phyloP scores from a whole-genome alignment of 2,888 invertebrate species.

The Clitarchus hookeri region DNA sequence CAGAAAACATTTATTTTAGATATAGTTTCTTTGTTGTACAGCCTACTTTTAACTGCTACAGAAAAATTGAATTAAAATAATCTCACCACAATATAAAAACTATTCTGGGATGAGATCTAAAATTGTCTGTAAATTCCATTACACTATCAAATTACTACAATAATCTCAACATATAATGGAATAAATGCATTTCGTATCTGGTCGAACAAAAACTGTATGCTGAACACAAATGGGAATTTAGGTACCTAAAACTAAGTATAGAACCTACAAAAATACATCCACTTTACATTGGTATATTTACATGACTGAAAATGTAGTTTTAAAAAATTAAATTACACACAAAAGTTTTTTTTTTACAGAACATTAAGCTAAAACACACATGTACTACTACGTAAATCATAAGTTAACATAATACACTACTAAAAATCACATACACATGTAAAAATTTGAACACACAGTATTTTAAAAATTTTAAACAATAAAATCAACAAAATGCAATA shows the following conservation, averaged over 20 bases:
- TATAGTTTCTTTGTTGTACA: background rate
- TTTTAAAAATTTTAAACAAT: background rate
- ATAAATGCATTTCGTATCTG: background rate
- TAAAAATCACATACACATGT: background rate
- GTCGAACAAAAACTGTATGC: background rate
- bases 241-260: background rate
- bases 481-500: background rate
- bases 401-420: background rate
- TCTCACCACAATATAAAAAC: background rate
- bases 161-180: background rate
- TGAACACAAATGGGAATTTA: background rate
- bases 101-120: background rate
- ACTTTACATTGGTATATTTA: background rate
- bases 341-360: background rate
- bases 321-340: background rate
- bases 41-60: background rate
- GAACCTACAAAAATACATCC: background rate
- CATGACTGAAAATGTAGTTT: background rate
- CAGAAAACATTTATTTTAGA: background rate
- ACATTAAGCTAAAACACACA: background rate
- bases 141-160: background rate
- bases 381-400: background rate
- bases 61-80: background rate
- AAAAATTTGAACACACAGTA: background rate
- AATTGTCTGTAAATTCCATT: background rate